Base-by-base conservation (phyloP, 2,888 invertebrate species). In the Cecidostiba fungosa region DNA sequence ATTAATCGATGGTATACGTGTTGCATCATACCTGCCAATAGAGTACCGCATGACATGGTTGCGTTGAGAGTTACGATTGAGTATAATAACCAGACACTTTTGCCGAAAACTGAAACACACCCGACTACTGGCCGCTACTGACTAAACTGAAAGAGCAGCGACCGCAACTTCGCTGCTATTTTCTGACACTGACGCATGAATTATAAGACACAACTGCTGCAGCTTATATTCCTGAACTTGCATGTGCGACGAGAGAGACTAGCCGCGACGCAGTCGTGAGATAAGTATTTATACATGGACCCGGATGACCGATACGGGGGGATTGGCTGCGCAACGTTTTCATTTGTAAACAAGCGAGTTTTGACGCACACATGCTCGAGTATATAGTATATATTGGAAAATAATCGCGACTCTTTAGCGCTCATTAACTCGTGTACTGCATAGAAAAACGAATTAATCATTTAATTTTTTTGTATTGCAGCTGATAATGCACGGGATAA, bases 21-120 rank as follows among this genome's bases (percentile, higher is more conserved):
- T 54, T 76, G 32, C 76, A n/a, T 54, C 73, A 69, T 85, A 85
- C 85, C 85, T 85, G 85, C 43, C 85, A 85, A 19, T 39, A 82
- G 29, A 66, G n/a, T n/a, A n/a, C 74, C 74, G 78, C 82, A 85
- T 36, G 82, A 82, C 85, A 85, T 85, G 23, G 16, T 59, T 70
- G 32, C 74, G 47, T 6, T 26, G 73, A 19, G 29, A 19, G 29
- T 59, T 39, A 36, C 77, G 23, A 12, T 1, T 19, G 16, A 50
- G 16, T 47, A 47, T 47, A 10, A 4, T 16, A 16, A 19, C 50
- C 3, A 19, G 16, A 19, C 4, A 4, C 1, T 50, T 50, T 50
- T 4, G 50, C 50, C 16, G 19, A 50, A 50, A 50, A 16, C 19
- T 5, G 19, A 50, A n/a, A 50, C 19, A 5, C 39, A 43, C 39